Base-by-base conservation (phyloP, 2,113 vertebrate species). In the Eleginops maclovinus region DNA sequence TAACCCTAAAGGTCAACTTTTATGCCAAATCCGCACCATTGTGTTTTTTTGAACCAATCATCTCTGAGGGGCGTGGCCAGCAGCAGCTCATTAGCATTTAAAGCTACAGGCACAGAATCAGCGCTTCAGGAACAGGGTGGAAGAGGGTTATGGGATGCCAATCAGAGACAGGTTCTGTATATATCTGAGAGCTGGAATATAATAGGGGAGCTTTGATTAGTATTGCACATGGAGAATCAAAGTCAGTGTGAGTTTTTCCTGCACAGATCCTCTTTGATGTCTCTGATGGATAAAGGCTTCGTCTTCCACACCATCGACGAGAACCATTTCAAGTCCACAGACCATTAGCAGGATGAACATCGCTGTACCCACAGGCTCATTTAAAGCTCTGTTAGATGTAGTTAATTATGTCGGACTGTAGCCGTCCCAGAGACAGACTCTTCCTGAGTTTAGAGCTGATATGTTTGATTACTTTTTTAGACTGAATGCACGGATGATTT, bases 261-360 rank as follows among this genome's bases (percentile, higher is more conserved):
- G 68, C 65, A 5, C 84, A 98, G 97, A 87, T 85, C 93, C 51
- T 95, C 95, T 0, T 91, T 97, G 87, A 92, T 92, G 28, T 96
- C 96, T 87, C 96, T 97, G 3, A 89, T 95, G 79, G 96, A 94
- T 0, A 94, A 97, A 90, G 96, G 96, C 17, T 95, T 96, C 60
- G 94, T 97, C 88, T 98, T 96, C 85, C 94, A 92, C 9, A 97
- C 96, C 0, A 87, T 95, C 64, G 96, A 98, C 82, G 96, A 98
- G 21, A 90, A 96, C 43, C 96, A 97, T 91, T 98, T 95, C 80
- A 98, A 95, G 76, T 95, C 95, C 0, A 93, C 95, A 0, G 19
- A 16, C 0, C 89, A 92, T 22, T 63, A 64, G 22, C 4, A 0
- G 31, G 5, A 24, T 13, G 16, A 10, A 9, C 53, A 8, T 36